Evolutionary conservation across 2,113 vertebrate genomes (phyloP).

Genomic region (Balaeniceps rex): DNA sequence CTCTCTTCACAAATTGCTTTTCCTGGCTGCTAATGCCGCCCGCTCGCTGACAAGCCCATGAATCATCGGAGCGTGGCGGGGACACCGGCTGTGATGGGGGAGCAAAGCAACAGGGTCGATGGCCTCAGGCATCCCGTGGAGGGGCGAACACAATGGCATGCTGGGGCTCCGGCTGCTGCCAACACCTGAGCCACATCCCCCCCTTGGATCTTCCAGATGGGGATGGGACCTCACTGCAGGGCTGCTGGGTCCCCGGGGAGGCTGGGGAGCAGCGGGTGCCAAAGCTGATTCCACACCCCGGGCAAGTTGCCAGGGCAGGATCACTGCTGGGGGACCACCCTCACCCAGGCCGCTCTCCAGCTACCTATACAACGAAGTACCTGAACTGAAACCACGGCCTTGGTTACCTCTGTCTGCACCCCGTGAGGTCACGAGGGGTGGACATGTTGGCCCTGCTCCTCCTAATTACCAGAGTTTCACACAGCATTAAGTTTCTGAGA

Average conservation of each 20-base stretch:
- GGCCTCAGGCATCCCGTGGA: fast-evolving
- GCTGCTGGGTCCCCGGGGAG: fast-evolving
- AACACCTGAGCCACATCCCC: background rate
- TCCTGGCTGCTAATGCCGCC: fast-evolving
- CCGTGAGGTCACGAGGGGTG: background rate
- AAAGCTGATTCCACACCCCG: fast-evolving
- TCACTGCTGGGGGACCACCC: too few relatives aligned
- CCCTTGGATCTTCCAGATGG: background rate
- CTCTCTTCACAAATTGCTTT: background rate
- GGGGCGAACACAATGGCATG: fast-evolving
- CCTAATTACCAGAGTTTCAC: background rate
- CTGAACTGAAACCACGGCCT: background rate
- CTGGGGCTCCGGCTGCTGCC: fast-evolving
- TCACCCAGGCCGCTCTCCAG: fast-evolving
- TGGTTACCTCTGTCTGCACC: background rate
- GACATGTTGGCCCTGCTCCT: background rate
- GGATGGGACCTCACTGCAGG: fast-evolving
- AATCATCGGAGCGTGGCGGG: fast-evolving
- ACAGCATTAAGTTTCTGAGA: background rate
- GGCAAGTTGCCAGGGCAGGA: fast-evolving
- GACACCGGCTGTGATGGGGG: fast-evolving
- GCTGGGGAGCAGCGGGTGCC: background rate
- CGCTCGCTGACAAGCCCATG: background rate
- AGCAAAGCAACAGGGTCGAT: fast-evolving
- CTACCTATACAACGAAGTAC: background rate